These are phyloP conservation scores for Neelides sp. DNA, from an alignment of 1,140 invertebrate species.

Conservation along the genomic window DNA sequence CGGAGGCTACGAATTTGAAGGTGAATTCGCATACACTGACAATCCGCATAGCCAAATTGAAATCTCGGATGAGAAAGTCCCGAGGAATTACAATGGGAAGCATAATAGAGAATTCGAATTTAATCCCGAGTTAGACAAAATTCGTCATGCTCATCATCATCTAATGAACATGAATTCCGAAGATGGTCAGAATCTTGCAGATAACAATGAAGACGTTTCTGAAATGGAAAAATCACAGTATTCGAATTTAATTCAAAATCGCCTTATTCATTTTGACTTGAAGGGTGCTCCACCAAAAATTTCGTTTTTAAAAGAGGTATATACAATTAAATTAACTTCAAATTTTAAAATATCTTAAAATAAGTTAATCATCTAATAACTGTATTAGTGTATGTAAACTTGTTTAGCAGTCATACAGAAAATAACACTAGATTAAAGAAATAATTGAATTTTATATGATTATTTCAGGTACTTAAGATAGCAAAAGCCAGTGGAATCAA, in stretches of 20 bases:
- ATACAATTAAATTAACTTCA: neutral
- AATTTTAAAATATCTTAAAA: neutral
- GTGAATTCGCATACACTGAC: neutral
- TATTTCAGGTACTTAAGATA: slow-evolving; percentile 16
- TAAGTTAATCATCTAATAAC: neutral
- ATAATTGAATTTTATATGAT: neutral
- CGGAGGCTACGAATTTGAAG: neutral
- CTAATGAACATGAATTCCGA: too few species aligned
- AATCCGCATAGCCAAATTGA: neutral
- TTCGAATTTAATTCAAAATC: slow-evolving; percentile 22
- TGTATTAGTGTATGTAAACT: neutral
- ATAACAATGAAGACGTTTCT: neutral
- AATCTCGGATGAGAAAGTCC: too few species aligned
- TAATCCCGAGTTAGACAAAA: too few species aligned
- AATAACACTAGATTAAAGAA: slow-evolving; percentile 30
- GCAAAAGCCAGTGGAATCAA: slow-evolving; percentile 61
- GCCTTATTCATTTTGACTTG: slow-evolving; percentile 60
- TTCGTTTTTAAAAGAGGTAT: slow-evolving; percentile 47
- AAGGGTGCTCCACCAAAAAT: slow-evolving; percentile 59
- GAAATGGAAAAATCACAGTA: slow-evolving; percentile 11
- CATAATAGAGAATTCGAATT: too few species aligned
- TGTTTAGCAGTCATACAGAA: too few species aligned
- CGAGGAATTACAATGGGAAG: too few species aligned
- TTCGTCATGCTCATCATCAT: too few species aligned
- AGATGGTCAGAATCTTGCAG: too few species aligned